Conservation (phyloP, 2,888 invertebrate genomes). For the Conistra vaccinii region DNA sequence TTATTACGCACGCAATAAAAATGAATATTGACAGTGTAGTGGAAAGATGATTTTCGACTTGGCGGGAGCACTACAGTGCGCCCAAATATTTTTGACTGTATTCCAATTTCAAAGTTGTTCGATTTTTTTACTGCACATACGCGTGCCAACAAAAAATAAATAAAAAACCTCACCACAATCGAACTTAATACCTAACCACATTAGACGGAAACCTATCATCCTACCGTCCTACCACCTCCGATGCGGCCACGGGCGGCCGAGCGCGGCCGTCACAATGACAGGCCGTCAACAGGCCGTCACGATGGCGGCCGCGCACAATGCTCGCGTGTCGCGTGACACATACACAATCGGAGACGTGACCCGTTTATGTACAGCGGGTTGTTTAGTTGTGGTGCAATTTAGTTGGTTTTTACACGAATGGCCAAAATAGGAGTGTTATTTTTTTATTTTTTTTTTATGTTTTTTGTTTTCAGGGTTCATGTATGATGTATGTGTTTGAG, state of each 20-base stretch:
- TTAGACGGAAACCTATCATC: slow-evolving; percentile 24
- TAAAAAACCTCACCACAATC: slow-evolving; percentile 9
- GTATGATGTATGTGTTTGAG: background rate
- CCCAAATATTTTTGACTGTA: no score
- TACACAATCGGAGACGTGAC: slow-evolving; percentile 71
- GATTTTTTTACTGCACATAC: no score
- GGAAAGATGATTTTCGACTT: no score
- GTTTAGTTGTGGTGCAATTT: slow-evolving; percentile 9
- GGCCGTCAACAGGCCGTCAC: slow-evolving; percentile 51
- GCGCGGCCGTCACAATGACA: slow-evolving; percentile 50
- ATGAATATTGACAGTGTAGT: no score
- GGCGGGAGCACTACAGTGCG: no score
- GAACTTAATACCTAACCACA: slow-evolving; percentile 50
- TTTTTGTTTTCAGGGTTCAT: background rate
- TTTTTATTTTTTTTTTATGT: no score
- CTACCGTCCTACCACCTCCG: slow-evolving; percentile 7
- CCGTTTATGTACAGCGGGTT: slow-evolving; percentile 68
- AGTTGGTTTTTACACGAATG: background rate
- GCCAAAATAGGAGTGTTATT: background rate
- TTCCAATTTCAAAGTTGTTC: no score
- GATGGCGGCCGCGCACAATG: slow-evolving; percentile 60
- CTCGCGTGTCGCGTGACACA: slow-evolving; percentile 74
- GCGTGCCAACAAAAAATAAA: slow-evolving; percentile 22
- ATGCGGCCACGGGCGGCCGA: slow-evolving; percentile 44
- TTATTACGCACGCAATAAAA: no score